Evolutionary conservation across 1,140 invertebrate species (phyloP).

Genomic region (Drosophila equinoxialis): DNA sequence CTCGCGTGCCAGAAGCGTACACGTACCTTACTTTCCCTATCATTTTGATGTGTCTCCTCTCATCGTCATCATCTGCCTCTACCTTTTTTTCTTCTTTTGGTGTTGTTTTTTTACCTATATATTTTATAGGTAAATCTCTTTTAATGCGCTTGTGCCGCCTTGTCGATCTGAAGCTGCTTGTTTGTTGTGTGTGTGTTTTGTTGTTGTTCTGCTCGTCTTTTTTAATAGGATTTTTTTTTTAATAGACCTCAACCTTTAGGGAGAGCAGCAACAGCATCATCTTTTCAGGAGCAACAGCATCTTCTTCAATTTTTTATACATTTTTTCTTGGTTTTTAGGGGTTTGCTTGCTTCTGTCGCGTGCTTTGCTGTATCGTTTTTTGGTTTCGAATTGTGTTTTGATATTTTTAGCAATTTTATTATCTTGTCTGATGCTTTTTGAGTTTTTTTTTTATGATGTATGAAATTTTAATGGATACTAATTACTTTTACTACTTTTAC

Average conservation of each 20-base stretch:
- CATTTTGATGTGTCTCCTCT: slow-evolving; percentile 40
- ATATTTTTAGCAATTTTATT: slow-evolving; percentile 64
- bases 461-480: slow-evolving; percentile 45
- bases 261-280: background rate
- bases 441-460: slow-evolving; percentile 42
- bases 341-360: slow-evolving; percentile 54
- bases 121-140: slow-evolving; percentile 78
- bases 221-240: slow-evolving; percentile 71
- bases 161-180: slow-evolving; percentile 58
- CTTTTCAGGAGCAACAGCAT: slow-evolving; percentile 18
- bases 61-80: slow-evolving; percentile 46
- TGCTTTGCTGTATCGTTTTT: slow-evolving; percentile 31
- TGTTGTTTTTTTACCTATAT: slow-evolving; percentile 12
- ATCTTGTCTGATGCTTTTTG: slow-evolving; percentile 25
- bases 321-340: slow-evolving; percentile 13
- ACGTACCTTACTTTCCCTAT: slow-evolving; percentile 44
- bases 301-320: slow-evolving; percentile 35
- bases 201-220: slow-evolving; percentile 49
- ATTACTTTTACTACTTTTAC: slow-evolving; percentile 4
- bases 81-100: slow-evolving; percentile 1
- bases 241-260: slow-evolving; percentile 48
- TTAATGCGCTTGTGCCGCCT: slow-evolving; percentile 69
- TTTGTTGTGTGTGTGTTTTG: slow-evolving; percentile 56
- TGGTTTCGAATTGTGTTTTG: slow-evolving; percentile 34
- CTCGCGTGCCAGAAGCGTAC: slow-evolving; percentile 60